Base-by-base conservation (phyloP, 2,888 invertebrate species). In the Tetrapedia diversipes region DNA sequence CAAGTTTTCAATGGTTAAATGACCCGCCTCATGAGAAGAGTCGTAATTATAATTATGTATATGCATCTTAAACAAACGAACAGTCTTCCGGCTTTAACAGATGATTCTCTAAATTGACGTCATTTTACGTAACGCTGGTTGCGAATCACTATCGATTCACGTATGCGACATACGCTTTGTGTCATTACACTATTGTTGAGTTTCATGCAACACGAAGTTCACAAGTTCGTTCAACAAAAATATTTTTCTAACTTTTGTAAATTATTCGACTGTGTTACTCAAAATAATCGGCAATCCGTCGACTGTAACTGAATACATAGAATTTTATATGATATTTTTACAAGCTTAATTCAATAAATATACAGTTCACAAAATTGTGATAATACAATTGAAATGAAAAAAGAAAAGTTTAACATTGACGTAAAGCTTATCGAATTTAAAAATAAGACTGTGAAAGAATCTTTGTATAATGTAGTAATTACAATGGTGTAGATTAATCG, bases 71-170 rank as follows among this genome's bases (percentile, higher is more conserved):
- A 10, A 16, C 14, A 14, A 24, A 8, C 24, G 34, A 45, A 71
- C 59, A 34, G 32, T 51, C 24, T 53, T 51, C 24, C 34, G 11
- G 32, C 29, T 11, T 39, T 41, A 27, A 16, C 49, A 22, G 19
- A 43, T 37, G 27, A 37, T 56, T 61, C 41, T 60, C n/a, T 75
- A 67, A 39, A 75, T 61, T 75, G 67, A 75, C 78, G 71, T 77
- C 65, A 65, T 51, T 77, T 65, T 61, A 77, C 60, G 64, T 60
- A 64, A 77, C 49, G 43, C 22, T 37, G 60, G 27, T 43, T 66
- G 16, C 51, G 45, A 60, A 56, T 29, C 45, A 43, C 51, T 60
- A 63, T 51, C 54, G 71, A 71, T 77, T 77, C 41, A 45, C 19
- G 54, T 11, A 34, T 29, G 11, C 16, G 4, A 45, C 22, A 63